Evolutionary conservation across 1,140 invertebrate genomes (phyloP).

Genomic region (Pentalonia nigronervosa): DNA sequence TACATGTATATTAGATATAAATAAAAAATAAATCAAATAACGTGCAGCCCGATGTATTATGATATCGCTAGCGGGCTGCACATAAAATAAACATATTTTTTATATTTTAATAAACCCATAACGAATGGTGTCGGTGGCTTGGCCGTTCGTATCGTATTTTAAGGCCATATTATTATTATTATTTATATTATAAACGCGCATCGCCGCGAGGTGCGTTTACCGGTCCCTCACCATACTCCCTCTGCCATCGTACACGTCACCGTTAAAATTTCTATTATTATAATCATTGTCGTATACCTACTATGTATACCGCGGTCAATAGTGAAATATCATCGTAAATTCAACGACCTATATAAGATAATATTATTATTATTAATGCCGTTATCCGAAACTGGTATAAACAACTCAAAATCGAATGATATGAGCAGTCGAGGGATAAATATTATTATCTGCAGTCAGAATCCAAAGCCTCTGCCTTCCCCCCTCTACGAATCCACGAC

Average conservation of each 20-base stretch:
- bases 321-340: not conserved
- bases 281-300: not conserved
- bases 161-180: not conserved
- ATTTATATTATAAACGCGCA: not conserved
- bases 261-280: not conserved
- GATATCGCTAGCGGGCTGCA: not conserved
- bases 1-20: not conserved
- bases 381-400: not conserved
- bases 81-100: conserved; percentile 20
- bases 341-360: not conserved
- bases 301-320: not conserved
- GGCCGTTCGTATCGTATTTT: not conserved
- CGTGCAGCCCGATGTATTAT: not conserved
- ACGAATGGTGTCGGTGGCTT: not conserved
- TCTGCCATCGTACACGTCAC: too few species aligned
- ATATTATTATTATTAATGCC: not conserved
- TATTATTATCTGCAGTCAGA: not conserved
- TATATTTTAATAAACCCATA: conserved; percentile 9
- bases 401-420: not conserved
- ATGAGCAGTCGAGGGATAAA: not conserved
- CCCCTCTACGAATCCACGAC: too few species aligned
- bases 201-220: not conserved
- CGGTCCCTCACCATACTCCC: not conserved
- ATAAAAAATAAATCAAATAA: conserved; percentile 28
- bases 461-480: too few species aligned